Percentiles rank a stretch among this genome's conserved stretches.
These are phyloP conservation scores for Stomatorhinus walkeri DNA, from an alignment of 2,797 vertebrate species.

Conservation along the genomic window DNA sequence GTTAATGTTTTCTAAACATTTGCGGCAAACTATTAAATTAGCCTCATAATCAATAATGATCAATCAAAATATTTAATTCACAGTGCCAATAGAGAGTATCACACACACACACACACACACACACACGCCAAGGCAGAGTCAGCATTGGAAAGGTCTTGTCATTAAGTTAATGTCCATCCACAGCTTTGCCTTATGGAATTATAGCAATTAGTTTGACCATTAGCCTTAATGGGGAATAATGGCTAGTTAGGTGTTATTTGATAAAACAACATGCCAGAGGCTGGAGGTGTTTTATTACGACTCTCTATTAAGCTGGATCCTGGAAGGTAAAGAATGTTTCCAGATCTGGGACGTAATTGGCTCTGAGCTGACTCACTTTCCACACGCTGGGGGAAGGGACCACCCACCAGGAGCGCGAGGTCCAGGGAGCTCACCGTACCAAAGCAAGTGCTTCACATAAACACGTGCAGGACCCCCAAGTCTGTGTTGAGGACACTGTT, in stretches of 20 bases:
- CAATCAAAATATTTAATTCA: not conserved
- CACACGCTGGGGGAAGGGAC: constrained; percentile 59
- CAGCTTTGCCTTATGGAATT: constrained; percentile 68
- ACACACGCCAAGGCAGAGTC: constrained; percentile 6
- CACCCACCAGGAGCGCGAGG: constrained; percentile 60
- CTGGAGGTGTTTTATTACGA: constrained; percentile 74
- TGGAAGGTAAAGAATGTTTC: constrained; percentile 75
- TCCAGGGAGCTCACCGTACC: constrained; percentile 28
- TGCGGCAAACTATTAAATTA: not conserved
- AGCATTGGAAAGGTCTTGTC: constrained; percentile 52
- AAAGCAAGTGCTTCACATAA: constrained; percentile 41
- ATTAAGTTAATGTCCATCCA: constrained; percentile 66
- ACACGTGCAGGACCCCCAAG: not conserved
- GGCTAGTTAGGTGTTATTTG: constrained; percentile 77
- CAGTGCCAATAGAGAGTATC: not conserved
- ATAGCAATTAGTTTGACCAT: constrained; percentile 74
- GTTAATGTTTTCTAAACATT: not conserved
- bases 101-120: not conserved
- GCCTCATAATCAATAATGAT: not conserved
- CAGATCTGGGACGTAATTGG: constrained; percentile 67
- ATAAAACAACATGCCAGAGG: constrained; percentile 68
- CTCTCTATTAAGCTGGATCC: constrained; percentile 64
- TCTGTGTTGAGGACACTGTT: not conserved
- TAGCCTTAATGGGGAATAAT: constrained; percentile 81
- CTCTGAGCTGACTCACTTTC: constrained; percentile 64